Conservation (phyloP, 2,113 vertebrate genomes). For the Gallinago jamesoni region DNA sequence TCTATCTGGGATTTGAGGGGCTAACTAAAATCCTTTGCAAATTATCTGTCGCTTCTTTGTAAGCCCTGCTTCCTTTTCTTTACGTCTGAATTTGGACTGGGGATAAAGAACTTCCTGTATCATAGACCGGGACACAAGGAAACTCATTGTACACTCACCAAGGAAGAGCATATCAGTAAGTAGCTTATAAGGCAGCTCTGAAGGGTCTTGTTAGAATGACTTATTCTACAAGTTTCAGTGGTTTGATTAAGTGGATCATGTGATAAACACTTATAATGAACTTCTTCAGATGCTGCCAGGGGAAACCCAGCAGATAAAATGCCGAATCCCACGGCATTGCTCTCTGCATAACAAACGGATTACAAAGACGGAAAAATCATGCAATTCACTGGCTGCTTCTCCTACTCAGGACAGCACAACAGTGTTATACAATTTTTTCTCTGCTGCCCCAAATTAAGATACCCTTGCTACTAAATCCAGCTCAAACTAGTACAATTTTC, state of each 20-base stretch:
- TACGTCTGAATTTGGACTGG: constrained; percentile 52
- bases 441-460: constrained; percentile 20
- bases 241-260: constrained; percentile 76
- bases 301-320: constrained; percentile 69
- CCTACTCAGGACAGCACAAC: constrained; percentile 37
- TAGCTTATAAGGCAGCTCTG: constrained; percentile 70
- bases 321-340: constrained; percentile 39
- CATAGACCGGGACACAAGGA: constrained; percentile 67
- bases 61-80: constrained; percentile 70
- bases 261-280: constrained; percentile 74
- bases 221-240: constrained; percentile 72
- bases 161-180: constrained; percentile 73
- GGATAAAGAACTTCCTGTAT: constrained; percentile 79
- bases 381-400: constrained; percentile 44
- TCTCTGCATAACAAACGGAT: constrained; percentile 64
- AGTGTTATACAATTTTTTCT: constrained; percentile 48
- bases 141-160: constrained; percentile 70
- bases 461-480: constrained; percentile 3
- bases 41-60: constrained; percentile 71
- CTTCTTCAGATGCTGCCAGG: constrained; percentile 76
- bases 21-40: constrained; percentile 65
- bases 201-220: constrained; percentile 73
- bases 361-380: constrained; percentile 39
- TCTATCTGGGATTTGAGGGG: constrained; percentile 41
- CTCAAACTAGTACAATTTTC: constrained; percentile 11